These are phyloP conservation scores for Epicampocera succincta DNA, from an alignment of 2,888 invertebrate genomes.

Conservation along the genomic window DNA sequence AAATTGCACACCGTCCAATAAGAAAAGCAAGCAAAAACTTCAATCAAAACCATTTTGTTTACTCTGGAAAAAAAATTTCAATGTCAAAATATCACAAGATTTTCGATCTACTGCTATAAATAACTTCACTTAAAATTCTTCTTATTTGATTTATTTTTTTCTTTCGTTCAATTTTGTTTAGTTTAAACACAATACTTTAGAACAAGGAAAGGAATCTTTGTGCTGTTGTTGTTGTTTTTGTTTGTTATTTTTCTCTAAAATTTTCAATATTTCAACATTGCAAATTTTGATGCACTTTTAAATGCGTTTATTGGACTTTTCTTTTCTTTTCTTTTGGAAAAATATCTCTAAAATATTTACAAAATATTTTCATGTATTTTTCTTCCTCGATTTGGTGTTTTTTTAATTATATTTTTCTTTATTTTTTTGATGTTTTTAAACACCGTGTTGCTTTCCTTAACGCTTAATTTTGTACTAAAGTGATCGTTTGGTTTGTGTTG, in stretches of 20 bases:
- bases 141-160: constrained; percentile 19
- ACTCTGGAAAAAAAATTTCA: constrained; percentile 46
- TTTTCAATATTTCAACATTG: not conserved
- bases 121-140: constrained; percentile 50
- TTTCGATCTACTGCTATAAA: constrained; percentile 34
- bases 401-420: not conserved
- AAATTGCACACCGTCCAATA: too few relatives aligned
- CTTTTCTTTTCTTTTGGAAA: not conserved
- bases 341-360: constrained; percentile 7
- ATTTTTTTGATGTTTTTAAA: not conserved
- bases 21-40: too few relatives aligned
- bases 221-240: too few relatives aligned
- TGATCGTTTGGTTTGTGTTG: constrained; percentile 53
- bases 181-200: constrained; percentile 1
- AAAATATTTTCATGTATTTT: constrained; percentile 15
- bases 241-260: too few relatives aligned
- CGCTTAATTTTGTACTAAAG: constrained; percentile 67
- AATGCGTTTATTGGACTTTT: constrained; percentile 20
- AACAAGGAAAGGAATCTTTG: not conserved
- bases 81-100: constrained; percentile 56
- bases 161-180: not conserved
- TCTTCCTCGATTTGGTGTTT: not conserved
- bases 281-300: constrained; percentile 14
- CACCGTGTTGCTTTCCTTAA: constrained; percentile 42
- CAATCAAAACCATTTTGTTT: constrained; percentile 5